Evolutionary conservation across 2,888 invertebrate species (phyloP), one percentile per base, ranked within the genome.

Genomic region (Eristalis arbustorum): DNA sequence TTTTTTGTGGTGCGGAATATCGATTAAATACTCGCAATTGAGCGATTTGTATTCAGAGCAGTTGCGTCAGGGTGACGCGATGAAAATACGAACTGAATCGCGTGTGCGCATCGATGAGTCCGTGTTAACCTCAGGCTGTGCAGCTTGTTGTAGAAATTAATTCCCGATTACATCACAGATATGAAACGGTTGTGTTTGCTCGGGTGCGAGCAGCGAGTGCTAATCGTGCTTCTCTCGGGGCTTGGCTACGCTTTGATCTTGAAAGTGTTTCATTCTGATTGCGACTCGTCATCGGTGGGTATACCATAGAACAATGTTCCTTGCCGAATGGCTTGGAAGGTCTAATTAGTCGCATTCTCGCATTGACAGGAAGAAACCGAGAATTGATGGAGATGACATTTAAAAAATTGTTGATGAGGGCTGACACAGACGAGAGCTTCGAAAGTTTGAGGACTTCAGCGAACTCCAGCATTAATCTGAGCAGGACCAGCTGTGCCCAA

Each of bases 1-100:
- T 22, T 57, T 22, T 57, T 57, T 57, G 11, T 49, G 18, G 0
- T 18, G 49, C 18, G 49, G 49, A 25, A 28, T 59, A 59, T 59
- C 59, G 59, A 59, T 59, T 59, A 59, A 59, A 59, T 23, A 25
- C 59, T 59, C 25, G 59, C 59, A 59, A 59, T 59, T 59, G 59
- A 59, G 59, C 25, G 59, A 59, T 59, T 59, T 59, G 59, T 59
- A 59, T 59, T 59, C 23, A 59, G 25, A 59, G 59, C 59, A 59
- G 13, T 59, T 25, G 25, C 59, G 59, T 59, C 25, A 59, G 59
- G 59, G 25, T 59, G 59, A 59, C 59, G 25, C 25, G 59, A 25
- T 25, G 25, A 59, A 49, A 49, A 18, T 6, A 8, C 49, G 49
- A 49, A 49, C 49, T 1, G 59, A 59, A 59, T 59, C 23, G 25